Evolutionary conservation across 2,888 invertebrate species (phyloP).

Genomic region (Andrena hattorfiana): DNA sequence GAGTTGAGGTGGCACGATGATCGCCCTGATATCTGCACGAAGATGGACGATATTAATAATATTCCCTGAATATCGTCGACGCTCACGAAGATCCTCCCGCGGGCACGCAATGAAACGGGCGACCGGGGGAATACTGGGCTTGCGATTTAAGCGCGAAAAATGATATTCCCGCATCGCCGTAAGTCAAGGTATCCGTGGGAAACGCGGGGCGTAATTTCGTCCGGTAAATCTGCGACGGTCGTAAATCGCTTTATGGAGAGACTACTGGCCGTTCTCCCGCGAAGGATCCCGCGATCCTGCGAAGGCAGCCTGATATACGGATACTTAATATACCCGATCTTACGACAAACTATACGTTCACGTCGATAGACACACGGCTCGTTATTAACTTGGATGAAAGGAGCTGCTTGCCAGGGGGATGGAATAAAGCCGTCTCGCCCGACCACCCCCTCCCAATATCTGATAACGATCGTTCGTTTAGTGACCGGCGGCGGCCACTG

Average conservation of each 20-base stretch:
- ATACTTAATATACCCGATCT: constrained; percentile 59
- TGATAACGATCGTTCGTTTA: constrained; percentile 41
- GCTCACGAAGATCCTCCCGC: constrained; percentile 13
- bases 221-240: constrained; percentile 71
- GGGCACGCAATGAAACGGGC: constrained; percentile 17
- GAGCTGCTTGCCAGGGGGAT: not conserved
- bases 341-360: constrained; percentile 50
- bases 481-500: constrained; percentile 1
- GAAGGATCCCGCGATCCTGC: constrained; percentile 31
- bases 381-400: constrained; percentile 61
- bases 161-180: constrained; percentile 67
- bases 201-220: constrained; percentile 67
- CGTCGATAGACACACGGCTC: constrained; percentile 52
- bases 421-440: constrained; percentile 28
- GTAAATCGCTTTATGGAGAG: constrained; percentile 75
- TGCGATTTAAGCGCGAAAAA: constrained; percentile 67
- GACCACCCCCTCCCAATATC: constrained; percentile 19
- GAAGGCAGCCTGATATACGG: constrained; percentile 55
- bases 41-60: constrained; percentile 32
- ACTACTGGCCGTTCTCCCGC: constrained; percentile 38
- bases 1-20: too few relatives aligned
- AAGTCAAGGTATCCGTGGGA: constrained; percentile 66
- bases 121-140: constrained; percentile 38
- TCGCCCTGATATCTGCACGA: not conserved
- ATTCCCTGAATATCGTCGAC: constrained; percentile 37